Base-by-base conservation (phyloP, 2,888 invertebrate genomes). In the Leucozona laternaria region DNA sequence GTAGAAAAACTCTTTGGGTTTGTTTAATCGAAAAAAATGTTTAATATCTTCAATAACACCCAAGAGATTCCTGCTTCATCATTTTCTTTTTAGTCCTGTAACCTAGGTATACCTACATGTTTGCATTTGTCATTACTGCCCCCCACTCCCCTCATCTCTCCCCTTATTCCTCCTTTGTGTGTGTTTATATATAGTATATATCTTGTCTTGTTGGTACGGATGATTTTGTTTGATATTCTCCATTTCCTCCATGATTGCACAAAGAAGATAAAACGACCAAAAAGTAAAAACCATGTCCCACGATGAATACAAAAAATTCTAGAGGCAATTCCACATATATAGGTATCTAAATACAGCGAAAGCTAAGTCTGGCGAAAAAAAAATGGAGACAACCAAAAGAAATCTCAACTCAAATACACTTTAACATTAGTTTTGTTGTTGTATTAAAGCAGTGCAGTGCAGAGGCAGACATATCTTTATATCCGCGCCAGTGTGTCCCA, bases 161-260 rank as follows among this genome's bases (percentile, higher is more conserved):
- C 31, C 31, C 4, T 37, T 28, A 45, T n/a, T 25, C 17, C 22
- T 25, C 17, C 22, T 22, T n/a, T 72, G 15, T 22, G 15, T 25
- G 15, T 48, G 3, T 20, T 79, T 48, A 25, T 25, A 25, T 3
- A 25, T 2, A 25, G 4, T 73, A 60, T 80, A 53, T 53, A 70
- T 43, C 40, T 79, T 64, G 50, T 68, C 66, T 48, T 53, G 40
- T 22, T 55, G 79, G 79, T 58, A 80, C 71, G 50, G 81, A 70
- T 75, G 79, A 84, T 64, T 81, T 68, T 73, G 60, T 62, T 80
- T 85, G 85, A 85, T 85, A 85, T 85, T 85, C 85, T 85, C 85
- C 85, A 85, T 85, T 85, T 80, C 85, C 77, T 85, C 70, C 81
- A 81, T 78, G 85, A 85, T 85, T 85, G 77, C 70, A 73, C 57